These are phyloP conservation scores for Diadromus collaris DNA, from an alignment of 2,888 invertebrate genomes.

Conservation along the genomic window DNA sequence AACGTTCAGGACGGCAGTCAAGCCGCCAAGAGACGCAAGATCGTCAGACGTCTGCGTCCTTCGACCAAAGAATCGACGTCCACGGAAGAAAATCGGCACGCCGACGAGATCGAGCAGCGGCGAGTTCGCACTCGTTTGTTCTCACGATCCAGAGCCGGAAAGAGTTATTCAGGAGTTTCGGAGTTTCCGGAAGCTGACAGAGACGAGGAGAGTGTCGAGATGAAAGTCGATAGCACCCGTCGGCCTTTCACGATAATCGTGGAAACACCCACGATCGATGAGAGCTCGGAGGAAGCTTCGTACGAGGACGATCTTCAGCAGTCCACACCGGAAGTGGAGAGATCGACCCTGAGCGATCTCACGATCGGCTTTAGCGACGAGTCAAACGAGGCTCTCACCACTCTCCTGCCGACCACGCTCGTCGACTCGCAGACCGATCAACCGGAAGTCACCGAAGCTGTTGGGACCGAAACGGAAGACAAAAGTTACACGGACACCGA, in stretches of 20 bases:
- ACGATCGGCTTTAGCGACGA: neutral
- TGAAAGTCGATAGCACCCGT: neutral
- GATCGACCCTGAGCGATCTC: slow-evolving; percentile 32
- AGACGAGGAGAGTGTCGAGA: slow-evolving; percentile 17
- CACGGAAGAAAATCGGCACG: neutral
- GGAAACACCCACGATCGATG: slow-evolving; percentile 10
- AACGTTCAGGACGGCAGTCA: slow-evolving; percentile 37
- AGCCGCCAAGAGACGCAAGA: slow-evolving; percentile 69
- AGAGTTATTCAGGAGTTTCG: neutral
- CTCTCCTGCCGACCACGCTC: slow-evolving; percentile 34
- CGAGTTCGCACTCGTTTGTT: slow-evolving; percentile 11
- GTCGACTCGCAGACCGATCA: slow-evolving; percentile 27
- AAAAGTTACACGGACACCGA: neutral
- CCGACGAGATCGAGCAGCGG: slow-evolving; percentile 8
- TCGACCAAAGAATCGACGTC: slow-evolving; percentile 29
- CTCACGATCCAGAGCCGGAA: slow-evolving; percentile 1
- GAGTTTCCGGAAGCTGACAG: slow-evolving; percentile 1
- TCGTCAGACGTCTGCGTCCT: slow-evolving; percentile 72
- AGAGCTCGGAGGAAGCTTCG: neutral
- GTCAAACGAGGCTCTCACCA: slow-evolving; percentile 9
- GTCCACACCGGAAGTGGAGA: slow-evolving; percentile 22
- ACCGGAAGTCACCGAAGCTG: slow-evolving; percentile 16
- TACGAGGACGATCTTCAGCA: slow-evolving; percentile 10
- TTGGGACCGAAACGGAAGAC: neutral
- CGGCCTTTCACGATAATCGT: slow-evolving; percentile 48